Base-by-base conservation (phyloP, 2,113 vertebrate species). In the Erythrocebus patas region DNA sequence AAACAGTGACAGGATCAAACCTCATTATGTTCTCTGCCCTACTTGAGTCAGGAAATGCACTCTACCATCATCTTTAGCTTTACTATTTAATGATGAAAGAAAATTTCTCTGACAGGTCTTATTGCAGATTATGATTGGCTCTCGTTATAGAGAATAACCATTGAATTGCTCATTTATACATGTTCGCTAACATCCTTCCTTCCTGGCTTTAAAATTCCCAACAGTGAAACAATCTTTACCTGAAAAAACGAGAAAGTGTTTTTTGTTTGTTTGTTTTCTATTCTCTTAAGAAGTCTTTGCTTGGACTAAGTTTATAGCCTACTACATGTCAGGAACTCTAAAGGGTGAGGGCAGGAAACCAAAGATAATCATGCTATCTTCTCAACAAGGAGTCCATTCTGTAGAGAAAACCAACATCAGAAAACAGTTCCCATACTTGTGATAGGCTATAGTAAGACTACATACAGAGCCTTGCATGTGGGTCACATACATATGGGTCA, bases 1-100 rank as follows among this genome's bases (percentile, higher is more conserved):
- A 85, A 93, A 59, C 13, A 43, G 52, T 45, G 70, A 61, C 3
- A 64, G 11, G 59, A 70, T 45, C 59, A 91, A 40, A 27, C 23
- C 55, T 96, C 61, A 70, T 27, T 40, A 92, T 93, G 50, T 78
- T 79, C 27, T 64, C 30, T 27, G 13, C 85, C 38, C 4, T 81
- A 30, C 12, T 55, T 5, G 3, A 76, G 30, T 94, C 85, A 95
- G 23, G 72, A 98, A 91, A 80, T 25, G 81, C 27, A 17, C 1
- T 57, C 89, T 85, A 75, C 78, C 10, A 30, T 16, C 22, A 12
- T 96, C 57, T 93, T 57, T 72, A 84, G 8, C 23, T 27, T 75
- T 68, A 64, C 22, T 27, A 86, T 38, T 87, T 89, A 64, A 32
- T 50, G 38, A 93, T 94, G 81, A 95, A 80, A 95, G 85, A 1